These are phyloP conservation scores for Scortum barcoo DNA, from an alignment of 2,113 vertebrate species.

Conservation along the genomic window DNA sequence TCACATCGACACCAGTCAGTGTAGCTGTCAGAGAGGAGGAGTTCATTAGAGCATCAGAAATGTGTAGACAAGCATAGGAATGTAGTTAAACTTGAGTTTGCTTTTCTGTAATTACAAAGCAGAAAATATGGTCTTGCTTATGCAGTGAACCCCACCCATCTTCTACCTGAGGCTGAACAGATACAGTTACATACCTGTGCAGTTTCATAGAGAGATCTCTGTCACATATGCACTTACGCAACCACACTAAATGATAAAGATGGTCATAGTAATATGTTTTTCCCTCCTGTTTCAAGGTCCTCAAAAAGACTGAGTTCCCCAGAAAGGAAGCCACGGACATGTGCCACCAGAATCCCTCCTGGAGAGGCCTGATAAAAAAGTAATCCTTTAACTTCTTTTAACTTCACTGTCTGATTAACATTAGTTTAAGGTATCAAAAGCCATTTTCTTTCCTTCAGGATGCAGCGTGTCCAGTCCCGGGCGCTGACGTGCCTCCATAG, in stretches of 20 bases:
- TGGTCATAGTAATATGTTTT: background rate
- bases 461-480: constrained; percentile 91
- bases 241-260: background rate
- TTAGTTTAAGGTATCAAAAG: background rate
- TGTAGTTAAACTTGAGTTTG: constrained; percentile 1
- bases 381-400: constrained; percentile 73
- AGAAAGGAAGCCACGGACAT: constrained; percentile 86
- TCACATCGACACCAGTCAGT: background rate
- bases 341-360: constrained; percentile 86
- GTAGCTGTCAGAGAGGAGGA: background rate
- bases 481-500: constrained; percentile 95
- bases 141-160: background rate
- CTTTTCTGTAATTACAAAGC: background rate
- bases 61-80: background rate
- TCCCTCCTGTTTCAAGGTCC: constrained; percentile 88
- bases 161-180: background rate
- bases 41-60: background rate
- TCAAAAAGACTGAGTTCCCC: constrained; percentile 93
- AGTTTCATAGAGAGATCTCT: background rate
- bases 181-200: background rate
- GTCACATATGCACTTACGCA: background rate
- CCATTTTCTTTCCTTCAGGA: constrained; percentile 78
- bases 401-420: background rate
- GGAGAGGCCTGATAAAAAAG: constrained; percentile 93
- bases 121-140: background rate